Conservation (phyloP, 2,113 vertebrate species). For the Sapajus apella region DNA sequence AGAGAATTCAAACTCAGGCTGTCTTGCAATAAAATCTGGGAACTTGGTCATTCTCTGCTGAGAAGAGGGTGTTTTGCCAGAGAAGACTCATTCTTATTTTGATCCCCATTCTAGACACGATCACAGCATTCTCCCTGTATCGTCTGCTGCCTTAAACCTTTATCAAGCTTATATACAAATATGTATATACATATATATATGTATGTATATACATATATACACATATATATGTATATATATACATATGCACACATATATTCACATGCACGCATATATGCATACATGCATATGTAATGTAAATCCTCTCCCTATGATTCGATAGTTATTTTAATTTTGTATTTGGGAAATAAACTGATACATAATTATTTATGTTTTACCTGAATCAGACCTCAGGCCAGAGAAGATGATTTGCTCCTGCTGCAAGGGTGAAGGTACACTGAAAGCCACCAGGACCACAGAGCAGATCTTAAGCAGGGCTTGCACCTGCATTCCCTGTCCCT, state of each 20-base stretch:
- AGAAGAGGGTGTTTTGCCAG: background rate
- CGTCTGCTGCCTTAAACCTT: background rate
- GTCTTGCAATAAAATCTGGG: background rate
- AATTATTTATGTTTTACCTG: background rate
- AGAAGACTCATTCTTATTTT: background rate
- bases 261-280: accelerated
- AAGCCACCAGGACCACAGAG: background rate
- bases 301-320: background rate
- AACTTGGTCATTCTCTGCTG: background rate
- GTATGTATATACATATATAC: too few relatives aligned
- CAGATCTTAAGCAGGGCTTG: background rate
- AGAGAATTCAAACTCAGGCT: background rate
- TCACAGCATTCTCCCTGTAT: background rate
- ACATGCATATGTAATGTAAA: background rate
- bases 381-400: background rate
- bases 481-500: background rate
- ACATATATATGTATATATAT: accelerated
- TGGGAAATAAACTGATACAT: background rate
- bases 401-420: background rate
- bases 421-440: background rate
- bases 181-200: too few relatives aligned
- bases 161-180: background rate
- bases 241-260: accelerated
- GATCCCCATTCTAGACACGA: too few relatives aligned
- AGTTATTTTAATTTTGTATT: background rate